Evolutionary conservation across 2,888 invertebrate species (phyloP).

Genomic region (Teleiodes luculella): DNA sequence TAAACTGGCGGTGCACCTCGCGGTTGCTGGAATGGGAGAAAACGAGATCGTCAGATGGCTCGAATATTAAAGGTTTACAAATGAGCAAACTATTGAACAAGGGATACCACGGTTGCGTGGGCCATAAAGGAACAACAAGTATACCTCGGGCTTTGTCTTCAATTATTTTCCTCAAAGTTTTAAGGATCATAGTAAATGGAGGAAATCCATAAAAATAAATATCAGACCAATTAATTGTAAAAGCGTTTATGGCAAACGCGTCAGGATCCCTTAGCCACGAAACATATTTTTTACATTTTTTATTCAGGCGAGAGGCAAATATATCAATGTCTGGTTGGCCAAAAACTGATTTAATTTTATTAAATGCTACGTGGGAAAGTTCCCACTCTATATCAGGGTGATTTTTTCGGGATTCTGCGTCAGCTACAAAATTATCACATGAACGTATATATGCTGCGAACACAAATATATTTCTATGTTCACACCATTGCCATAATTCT

Average conservation of each 20-base stretch:
- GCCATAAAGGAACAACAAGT: slow-evolving; percentile 15
- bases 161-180: slow-evolving; percentile 16
- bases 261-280: no score
- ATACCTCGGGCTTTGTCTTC: slow-evolving; percentile 16
- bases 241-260: slow-evolving; percentile 13
- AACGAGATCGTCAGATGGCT: background rate
- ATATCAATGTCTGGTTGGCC: slow-evolving; percentile 2
- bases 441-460: background rate
- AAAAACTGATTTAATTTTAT: background rate
- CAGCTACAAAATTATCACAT: no score
- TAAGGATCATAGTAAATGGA: slow-evolving; percentile 15
- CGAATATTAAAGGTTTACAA: background rate
- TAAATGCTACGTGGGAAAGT: background rate
- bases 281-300: background rate
- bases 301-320: background rate
- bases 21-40: background rate
- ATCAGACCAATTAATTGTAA: slow-evolving; percentile 14
- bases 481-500: slow-evolving; percentile 6
- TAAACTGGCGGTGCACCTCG: background rate
- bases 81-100: slow-evolving; percentile 1
- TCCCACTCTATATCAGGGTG: no score
- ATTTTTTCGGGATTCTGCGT: no score
- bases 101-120: slow-evolving; percentile 15
- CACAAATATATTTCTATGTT: background rate
- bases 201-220: slow-evolving; percentile 17